Evolutionary conservation across 1,140 invertebrate genomes (phyloP), one percentile per base, ranked within the genome.

Genomic region (Panagrolaimus sp.): DNA sequence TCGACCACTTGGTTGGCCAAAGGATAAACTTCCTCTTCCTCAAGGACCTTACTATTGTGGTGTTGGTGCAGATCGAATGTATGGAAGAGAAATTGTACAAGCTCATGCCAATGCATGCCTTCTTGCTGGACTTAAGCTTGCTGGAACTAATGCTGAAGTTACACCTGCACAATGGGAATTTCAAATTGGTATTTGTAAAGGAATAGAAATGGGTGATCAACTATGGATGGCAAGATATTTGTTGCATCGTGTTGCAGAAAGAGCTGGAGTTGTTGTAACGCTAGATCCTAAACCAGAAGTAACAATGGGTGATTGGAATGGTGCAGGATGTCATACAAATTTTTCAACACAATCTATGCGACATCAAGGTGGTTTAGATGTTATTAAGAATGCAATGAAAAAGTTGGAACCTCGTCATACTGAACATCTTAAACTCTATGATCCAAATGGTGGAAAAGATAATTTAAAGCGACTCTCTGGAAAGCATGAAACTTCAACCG

Each of bases 1-100:
- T 23, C 88, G 25, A 13, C 67, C 67, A 0, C 38, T 51, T 20
- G 92, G 92, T 7, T 96, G 92, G 92, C 92, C 92, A 1, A 92
- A 91, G 75, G 90, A 91, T 80, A 93, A 93, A 31, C 95, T 90
- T 84, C 92, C 92, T 0, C 91, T 90, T 57, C 91, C 92, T 16
- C 88, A 89, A 85, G 92, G 73, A 9, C 20, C 7, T 7, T 94
- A 93, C 84, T 95, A 94, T 82, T 97, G 93, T 78, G 93, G 91
- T 53, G 92, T 93, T 9, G 94, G 94, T 2, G 91, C 92, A 9
- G 89, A 93, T 79, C 92, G 91, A 80, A 91, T 93, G 0, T 91
- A 91, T 70, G 93, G 91, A 0, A 87, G 93, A 20, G 92, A 96
- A 84, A 89, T 97, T 61, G 91, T 93, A 45, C 92, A 94, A 83